These are phyloP conservation scores for Ochotona curzoniae DNA, from an alignment of 2,113 vertebrate species.

Conservation along the genomic window DNA sequence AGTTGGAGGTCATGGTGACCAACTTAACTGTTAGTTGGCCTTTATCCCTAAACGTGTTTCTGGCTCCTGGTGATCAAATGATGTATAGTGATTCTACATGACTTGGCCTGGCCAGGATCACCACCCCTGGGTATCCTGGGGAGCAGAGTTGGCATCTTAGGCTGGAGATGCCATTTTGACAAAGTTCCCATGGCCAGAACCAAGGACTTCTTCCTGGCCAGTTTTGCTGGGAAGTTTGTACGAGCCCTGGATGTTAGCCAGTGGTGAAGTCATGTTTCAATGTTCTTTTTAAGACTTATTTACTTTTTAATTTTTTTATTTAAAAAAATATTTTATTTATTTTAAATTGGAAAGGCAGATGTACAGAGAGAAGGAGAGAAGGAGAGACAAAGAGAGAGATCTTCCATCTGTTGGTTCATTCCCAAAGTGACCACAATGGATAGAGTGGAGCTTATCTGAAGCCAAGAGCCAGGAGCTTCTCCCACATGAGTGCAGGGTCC, in stretches of 20 bases:
- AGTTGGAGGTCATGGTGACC: not conserved
- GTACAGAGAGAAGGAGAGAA: no score
- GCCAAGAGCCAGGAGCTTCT: no score
- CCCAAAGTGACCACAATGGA: no score
- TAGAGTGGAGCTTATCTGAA: no score
- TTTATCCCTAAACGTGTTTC: conserved; percentile 32
- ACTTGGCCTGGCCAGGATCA: not conserved
- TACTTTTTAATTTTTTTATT: no score
- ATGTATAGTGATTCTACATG: not conserved
- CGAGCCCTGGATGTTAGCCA: conserved; percentile 10
- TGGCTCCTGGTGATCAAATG: not conserved
- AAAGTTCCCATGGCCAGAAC: conserved; percentile 61
- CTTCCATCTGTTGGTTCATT: no score
- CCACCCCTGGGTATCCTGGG: conserved; percentile 36
- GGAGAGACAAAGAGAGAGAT: no score
- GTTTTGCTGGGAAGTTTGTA: not conserved
- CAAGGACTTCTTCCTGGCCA: conserved; percentile 56
- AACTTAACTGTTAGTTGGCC: not conserved
- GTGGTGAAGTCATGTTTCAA: not conserved
- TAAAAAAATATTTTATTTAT: no score
- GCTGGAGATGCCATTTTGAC: not conserved
- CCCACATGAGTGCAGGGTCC: no score
- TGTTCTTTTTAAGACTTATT: no score
- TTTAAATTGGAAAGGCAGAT: no score
- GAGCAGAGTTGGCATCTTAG: conserved; percentile 54